Percentiles rank a stretch among this genome's conserved stretches.
Conservation (phyloP, 1,140 invertebrate species). For the Trigoniulus corallinus region DNA sequence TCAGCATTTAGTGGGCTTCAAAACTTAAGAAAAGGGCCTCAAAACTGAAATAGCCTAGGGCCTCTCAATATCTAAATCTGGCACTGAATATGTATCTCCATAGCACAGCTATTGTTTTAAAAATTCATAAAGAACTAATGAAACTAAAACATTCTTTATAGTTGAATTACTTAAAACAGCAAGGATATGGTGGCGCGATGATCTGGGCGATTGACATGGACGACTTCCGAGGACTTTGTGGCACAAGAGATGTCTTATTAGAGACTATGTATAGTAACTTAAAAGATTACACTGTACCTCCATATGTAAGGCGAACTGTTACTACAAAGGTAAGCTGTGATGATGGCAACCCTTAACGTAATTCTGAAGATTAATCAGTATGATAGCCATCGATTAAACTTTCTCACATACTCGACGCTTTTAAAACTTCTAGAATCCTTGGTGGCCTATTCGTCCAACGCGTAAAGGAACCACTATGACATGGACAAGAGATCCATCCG, state of each 20-base stretch:
- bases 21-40: too few relatives aligned
- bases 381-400: background rate
- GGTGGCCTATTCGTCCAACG: conserved; percentile 3
- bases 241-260: conserved; percentile 17
- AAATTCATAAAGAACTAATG: too few relatives aligned
- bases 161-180: conserved; percentile 20
- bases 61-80: too few relatives aligned
- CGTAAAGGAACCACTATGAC: background rate
- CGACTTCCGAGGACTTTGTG: conserved; percentile 19
- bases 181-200: conserved; percentile 27
- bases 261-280: conserved; percentile 54
- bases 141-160: conserved; percentile 3
- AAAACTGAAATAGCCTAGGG: too few relatives aligned
- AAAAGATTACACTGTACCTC: conserved; percentile 52
- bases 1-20: too few relatives aligned
- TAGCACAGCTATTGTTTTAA: background rate
- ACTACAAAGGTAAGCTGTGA: conserved; percentile 1
- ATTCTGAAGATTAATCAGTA: background rate
- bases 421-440: background rate
- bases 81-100: too few relatives aligned
- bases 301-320: conserved; percentile 23
- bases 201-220: conserved; percentile 29
- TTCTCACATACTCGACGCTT: conserved; percentile 1
- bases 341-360: background rate
- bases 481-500: background rate